Evolutionary conservation across 1,140 invertebrate genomes (phyloP), one percentile per base, ranked within the genome.

Genomic region (Zaprionus camerounensis): DNA sequence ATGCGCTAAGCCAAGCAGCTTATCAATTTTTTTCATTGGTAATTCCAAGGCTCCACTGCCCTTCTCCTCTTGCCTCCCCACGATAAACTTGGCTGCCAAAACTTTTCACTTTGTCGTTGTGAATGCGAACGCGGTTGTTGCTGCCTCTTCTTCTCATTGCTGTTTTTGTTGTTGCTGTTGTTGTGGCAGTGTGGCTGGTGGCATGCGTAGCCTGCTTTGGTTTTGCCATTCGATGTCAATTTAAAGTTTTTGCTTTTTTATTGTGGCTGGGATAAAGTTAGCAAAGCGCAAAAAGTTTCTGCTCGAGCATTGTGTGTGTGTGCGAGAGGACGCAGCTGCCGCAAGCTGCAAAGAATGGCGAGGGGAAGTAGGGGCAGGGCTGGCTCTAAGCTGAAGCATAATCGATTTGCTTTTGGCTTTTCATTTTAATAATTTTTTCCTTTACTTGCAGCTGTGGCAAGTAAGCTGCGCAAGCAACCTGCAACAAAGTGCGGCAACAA

Each of bases 361-460:
- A 9, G 22, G 11, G 13, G 41, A 13, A 1, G 51, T 13, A 55
- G 4, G 51, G 34, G 36, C 22, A 66, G 17, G 46, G 49, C 31
- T 2, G 7, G 31, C 17, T 72, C 81, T 78, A 73, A 73, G 78
- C 26, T 24, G 22, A 12, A 22, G 82, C 82, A 85, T 85, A 85
- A 85, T 85, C 82, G 82, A 85, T 85, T 85, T 74, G 80, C 83
- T 87, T 64, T 87, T 87, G 80, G 66, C 72, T 81, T 84, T 88
- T 75, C 85, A 90, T 88, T 90, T 90, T 90, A 90, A 88, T 88
- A 88, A 88, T 75, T 88, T 88, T 88, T 71, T 71, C 61, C 36
- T 44, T 28, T 31, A 9, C 15, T 34, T 59, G 53, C 53, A 26
- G 24, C 51, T 55, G 51, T 11, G 55, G 26, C 56, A 41, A 28